A percentile compares a stretch with the other conserved stretches of the same genome.
These are phyloP conservation scores for Hassar affinis DNA, from an alignment of 2,113 vertebrate genomes.

Conservation along the genomic window DNA sequence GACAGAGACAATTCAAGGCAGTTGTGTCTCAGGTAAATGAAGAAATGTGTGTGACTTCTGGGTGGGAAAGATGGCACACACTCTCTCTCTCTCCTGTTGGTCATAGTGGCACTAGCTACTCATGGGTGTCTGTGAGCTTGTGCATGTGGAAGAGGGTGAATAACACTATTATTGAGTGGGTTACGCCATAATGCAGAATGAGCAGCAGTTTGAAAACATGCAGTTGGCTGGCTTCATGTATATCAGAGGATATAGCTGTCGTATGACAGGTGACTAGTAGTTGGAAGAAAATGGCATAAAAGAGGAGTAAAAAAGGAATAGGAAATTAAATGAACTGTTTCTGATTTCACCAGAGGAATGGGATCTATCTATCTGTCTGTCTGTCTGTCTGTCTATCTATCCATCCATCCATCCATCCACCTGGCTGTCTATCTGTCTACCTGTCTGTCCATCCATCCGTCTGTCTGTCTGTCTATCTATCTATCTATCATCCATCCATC, in stretches of 20 bases:
- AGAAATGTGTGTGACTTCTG: too few species aligned
- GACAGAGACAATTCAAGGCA: background rate
- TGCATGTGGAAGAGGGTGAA: too few species aligned
- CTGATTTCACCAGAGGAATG: too few species aligned
- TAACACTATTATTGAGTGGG: background rate
- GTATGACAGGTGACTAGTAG: background rate
- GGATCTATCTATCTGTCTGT: too few species aligned
- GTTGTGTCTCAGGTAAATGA: background rate
- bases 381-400: too few species aligned
- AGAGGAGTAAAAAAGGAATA: background rate
- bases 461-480: too few species aligned
- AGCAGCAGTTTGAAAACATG: background rate
- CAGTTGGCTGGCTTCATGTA: background rate
- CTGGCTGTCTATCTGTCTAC: too few species aligned
- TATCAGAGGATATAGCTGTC: too few species aligned
- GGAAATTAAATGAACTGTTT: too few species aligned
- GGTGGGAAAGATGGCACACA: background rate
- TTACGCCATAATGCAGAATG: background rate
- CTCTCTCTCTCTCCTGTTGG: background rate
- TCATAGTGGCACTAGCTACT: background rate
- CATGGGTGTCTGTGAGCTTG: background rate
- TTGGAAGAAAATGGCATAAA: background rate
- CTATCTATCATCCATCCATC: too few species aligned
- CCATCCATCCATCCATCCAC: too few species aligned
- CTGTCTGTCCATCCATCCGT: too few species aligned